These are phyloP conservation scores for Anolis sagrei DNA, from an alignment of 2,113 vertebrate species.

Conservation along the genomic window DNA sequence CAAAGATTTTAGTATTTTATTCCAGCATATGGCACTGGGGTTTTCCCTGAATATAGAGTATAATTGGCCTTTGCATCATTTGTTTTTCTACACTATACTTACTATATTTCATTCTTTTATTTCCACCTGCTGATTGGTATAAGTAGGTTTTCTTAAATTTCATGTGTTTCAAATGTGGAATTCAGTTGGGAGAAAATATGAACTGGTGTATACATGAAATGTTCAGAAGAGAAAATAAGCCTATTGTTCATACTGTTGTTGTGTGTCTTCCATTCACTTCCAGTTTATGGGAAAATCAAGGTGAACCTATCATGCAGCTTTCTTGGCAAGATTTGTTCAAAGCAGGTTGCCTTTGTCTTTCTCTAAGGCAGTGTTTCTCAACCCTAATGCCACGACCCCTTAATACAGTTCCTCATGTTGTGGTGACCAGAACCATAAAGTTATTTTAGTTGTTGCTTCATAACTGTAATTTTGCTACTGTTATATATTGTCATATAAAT, in stretches of 20 bases:
- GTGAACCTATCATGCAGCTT: too few relatives aligned
- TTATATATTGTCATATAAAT: too few relatives aligned
- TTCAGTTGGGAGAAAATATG: neutral
- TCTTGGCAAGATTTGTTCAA: too few relatives aligned
- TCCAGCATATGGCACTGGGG: neutral
- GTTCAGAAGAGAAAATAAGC: constrained; percentile 30
- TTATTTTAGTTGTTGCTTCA: too few relatives aligned
- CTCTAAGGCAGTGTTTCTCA: too few relatives aligned
- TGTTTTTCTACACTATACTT: rapidly evolving
- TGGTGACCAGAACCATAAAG: too few relatives aligned
- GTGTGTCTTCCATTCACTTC: too few relatives aligned
- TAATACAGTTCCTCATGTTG: too few relatives aligned
- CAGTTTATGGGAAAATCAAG: too few relatives aligned
- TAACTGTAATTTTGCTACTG: too few relatives aligned
- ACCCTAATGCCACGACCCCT: too few relatives aligned
- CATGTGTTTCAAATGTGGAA: constrained; percentile 18
- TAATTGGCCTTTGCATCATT: neutral
- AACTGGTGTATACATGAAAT: neutral
- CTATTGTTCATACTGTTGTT: neutral
- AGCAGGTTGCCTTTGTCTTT: too few relatives aligned
- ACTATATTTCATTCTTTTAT: neutral
- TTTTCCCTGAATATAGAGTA: neutral
- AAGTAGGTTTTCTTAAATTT: constrained; percentile 25
- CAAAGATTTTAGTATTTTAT: neutral
- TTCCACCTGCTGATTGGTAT: constrained; percentile 14